These are phyloP conservation scores for Galagoides demidoff DNA, from an alignment of 2,797 vertebrate genomes.

Conservation along the genomic window DNA sequence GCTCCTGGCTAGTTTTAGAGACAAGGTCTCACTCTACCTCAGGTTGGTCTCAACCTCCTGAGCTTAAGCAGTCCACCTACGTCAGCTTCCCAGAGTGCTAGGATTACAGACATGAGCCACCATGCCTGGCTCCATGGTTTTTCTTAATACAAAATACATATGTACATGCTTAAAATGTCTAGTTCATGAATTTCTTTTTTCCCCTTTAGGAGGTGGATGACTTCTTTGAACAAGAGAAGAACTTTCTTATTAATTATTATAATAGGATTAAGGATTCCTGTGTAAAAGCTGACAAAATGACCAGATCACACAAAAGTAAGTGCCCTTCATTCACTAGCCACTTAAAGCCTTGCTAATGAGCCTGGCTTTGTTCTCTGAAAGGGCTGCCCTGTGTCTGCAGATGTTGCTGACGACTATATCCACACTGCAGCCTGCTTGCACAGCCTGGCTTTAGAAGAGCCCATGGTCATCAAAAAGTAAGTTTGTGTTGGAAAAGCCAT, in stretches of 20 bases:
- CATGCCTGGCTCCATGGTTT: not conserved
- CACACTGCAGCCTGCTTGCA: slow-evolving; percentile 94
- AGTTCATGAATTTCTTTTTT: not conserved
- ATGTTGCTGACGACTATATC: slow-evolving; percentile 98
- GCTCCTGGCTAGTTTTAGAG: no score
- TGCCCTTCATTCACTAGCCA: slow-evolving; percentile 42
- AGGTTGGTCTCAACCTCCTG: no score
- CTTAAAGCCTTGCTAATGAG: slow-evolving; percentile 36
- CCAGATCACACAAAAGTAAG: slow-evolving; percentile 97
- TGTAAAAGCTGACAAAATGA: slow-evolving; percentile 98
- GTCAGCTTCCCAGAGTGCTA: no score
- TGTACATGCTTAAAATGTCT: not conserved
- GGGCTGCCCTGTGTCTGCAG: slow-evolving; percentile 86
- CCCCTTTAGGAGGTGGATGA: slow-evolving; percentile 95
- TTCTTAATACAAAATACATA: not conserved
- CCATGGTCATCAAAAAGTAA: slow-evolving; percentile 94
- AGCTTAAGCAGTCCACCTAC: no score
- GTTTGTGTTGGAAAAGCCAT: slow-evolving; percentile 10
- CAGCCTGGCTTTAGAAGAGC: slow-evolving; percentile 92
- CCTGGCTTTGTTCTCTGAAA: slow-evolving; percentile 45
- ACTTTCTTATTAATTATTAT: slow-evolving; percentile 96
- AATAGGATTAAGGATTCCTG: slow-evolving; percentile 97
- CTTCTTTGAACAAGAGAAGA: slow-evolving; percentile 99
- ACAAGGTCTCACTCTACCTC: no score
- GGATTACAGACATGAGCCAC: no score